These are phyloP conservation scores for Leucozona laternaria DNA, from an alignment of 2,888 invertebrate genomes.

Conservation along the genomic window DNA sequence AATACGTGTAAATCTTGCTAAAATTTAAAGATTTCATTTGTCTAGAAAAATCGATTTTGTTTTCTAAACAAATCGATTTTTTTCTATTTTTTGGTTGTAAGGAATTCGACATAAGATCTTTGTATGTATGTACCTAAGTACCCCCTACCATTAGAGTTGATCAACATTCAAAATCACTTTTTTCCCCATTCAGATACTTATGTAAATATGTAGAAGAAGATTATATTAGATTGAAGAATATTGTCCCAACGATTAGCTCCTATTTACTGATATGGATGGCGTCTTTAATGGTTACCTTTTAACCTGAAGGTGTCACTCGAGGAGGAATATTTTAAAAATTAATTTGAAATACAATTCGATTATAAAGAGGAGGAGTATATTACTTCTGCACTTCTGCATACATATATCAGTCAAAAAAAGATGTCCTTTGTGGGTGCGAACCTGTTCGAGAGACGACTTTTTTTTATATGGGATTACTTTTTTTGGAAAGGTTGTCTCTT, in stretches of 20 bases:
- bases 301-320: conserved; percentile 5
- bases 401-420: neutral
- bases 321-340: conserved; percentile 25
- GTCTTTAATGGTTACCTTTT: neutral
- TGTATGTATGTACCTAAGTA: too few relatives aligned
- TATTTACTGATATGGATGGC: neutral
- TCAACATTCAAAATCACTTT: too few relatives aligned
- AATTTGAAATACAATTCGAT: conserved; percentile 47
- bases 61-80: too few relatives aligned
- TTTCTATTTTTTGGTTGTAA: too few relatives aligned
- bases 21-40: too few relatives aligned
- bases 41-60: too few relatives aligned
- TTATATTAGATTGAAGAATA: neutral
- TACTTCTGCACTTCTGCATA: neutral
- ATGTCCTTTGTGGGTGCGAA: neutral
- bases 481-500: neutral
- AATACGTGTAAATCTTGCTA: too few relatives aligned
- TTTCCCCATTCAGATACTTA: too few relatives aligned
- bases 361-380: neutral
- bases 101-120: too few relatives aligned
- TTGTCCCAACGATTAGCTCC: conserved; percentile 43
- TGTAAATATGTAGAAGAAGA: too few relatives aligned
- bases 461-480: neutral
- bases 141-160: too few relatives aligned
- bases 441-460: neutral